These are phyloP conservation scores for Drosophila tani DNA, from an alignment of 1,140 invertebrate genomes.

Conservation along the genomic window DNA sequence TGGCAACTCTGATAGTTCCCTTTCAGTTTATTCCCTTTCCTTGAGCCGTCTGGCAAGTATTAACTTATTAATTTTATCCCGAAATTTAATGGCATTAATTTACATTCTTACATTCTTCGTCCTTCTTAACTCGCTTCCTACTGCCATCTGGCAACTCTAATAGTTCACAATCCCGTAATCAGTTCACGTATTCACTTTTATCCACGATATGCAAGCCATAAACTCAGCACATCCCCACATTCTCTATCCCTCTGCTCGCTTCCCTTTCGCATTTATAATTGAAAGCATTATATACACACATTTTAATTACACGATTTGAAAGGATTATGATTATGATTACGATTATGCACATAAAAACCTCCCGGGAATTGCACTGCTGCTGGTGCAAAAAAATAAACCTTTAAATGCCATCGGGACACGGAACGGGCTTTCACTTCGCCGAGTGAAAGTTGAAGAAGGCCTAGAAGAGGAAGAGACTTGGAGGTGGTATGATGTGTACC, in stretches of 20 bases:
- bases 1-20: too few species aligned
- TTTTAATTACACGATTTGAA: conserved; percentile 75
- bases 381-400: conserved; percentile 26
- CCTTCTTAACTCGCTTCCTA: neutral
- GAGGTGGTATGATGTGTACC: conserved; percentile 16
- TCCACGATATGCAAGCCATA: neutral
- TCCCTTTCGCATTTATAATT: conserved; percentile 52
- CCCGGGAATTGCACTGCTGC: conserved; percentile 17
- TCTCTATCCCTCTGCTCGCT: conserved; percentile 27
- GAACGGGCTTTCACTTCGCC: conserved; percentile 29
- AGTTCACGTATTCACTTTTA: neutral
- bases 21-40: too few species aligned
- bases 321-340: conserved; percentile 61
- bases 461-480: conserved; percentile 31
- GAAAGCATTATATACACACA: conserved; percentile 76
- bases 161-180: too few species aligned
- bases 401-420: conserved; percentile 43
- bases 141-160: neutral
- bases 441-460: conserved; percentile 52
- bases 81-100: too few species aligned
- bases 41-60: too few species aligned
- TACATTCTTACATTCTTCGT: too few species aligned
- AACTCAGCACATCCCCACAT: conserved; percentile 15
- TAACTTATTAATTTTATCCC: too few species aligned
- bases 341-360: conserved; percentile 48